Base-by-base conservation (phyloP, 2,797 vertebrate genomes). In the Spondyliosoma cantharus region DNA sequence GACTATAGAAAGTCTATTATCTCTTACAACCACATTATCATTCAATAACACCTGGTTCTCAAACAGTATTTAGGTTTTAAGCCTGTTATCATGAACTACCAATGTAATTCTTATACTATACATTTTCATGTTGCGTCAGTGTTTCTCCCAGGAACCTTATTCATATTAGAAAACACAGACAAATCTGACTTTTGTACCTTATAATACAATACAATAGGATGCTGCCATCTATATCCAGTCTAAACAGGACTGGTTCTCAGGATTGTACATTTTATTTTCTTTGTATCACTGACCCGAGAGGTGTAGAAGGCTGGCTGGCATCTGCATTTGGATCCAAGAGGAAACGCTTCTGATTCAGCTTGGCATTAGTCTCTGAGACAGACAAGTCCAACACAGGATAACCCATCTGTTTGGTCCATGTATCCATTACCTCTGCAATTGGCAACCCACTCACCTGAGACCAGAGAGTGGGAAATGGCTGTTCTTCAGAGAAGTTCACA, bases 351-450 rank as follows among this genome's bases (percentile, higher is more conserved):
- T 99, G 98, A 8, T 0, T 95, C 25, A 98, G 67, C 1, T 32
- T 81, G 48, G 92, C 56, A 1, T 57, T 1, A 0, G 49, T 27
- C 4, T 27, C 84, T n/a, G 86, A 72, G 52, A 87, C 67, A n/a
- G 62, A 77, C 76, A 98, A 89, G 5, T 85, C 69, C 46, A 99
- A 59, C 48, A 99, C 93, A 61, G 98, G 98, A 65, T 97, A 99
- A 13, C 98, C 97, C 98, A 99, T 99, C 91, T 99, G 98, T 72
- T 93, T 96, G 27, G 97, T 99, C 98, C 98, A 99, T 1, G 97
- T 99, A 84, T 99, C 95, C 98, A 99, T 98, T 0, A 98, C 96
- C 50, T 95, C 93, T 74, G 81, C 94, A 52, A 99, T 95, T 7
- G 94, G 91, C 49, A 95, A 48, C 2, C 71, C 37, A 66, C 97